Evolutionary conservation across 2,888 invertebrate species (phyloP), one percentile per base, ranked within the genome.

Genomic region (Epistrophe grossulariae): DNA sequence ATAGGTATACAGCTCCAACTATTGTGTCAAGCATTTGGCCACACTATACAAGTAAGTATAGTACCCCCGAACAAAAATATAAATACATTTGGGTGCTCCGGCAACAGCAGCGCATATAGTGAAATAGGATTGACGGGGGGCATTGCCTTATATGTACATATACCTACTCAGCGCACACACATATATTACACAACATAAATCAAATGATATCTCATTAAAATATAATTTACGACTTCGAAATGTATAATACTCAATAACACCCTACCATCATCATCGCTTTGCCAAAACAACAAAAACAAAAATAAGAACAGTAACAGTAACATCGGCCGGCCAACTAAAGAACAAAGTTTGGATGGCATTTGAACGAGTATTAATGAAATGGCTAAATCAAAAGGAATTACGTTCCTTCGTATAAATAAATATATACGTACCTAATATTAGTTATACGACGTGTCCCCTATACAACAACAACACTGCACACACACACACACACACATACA

Each of bases 181-280:
- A 60, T 19, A 64, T 59, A 74, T 83, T 76, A 79, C 66, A 79
- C 66, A 83, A 79, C 87, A 87, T 87, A 87, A 87, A 87, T 87
- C 87, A 87, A 87, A 87, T 87, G 87, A 87, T 87, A 87, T 87
- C 87, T 87, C 87, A 87, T 87, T 87, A 87, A 87, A 87, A 87
- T 87, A 87, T 87, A 87, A 87, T 87, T 87, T 87, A 87, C 79
- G 87, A 87, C 87, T 87, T 87, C 71, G 79, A 87, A 87, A 83
- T 87, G 83, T 87, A 71, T 87, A 83, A 83, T 83, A 83, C 83
- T 72, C 87, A 60, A 76, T 74, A 79, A 70, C 74, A 62, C 82
- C 78, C 81, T 35, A 40, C 55, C 48, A 19, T 45, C 62, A 24
- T 9, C 31, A 35, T 35, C 9, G 1, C 35, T 1, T 31, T 31